These are phyloP conservation scores for Tarsius wallacei DNA, from an alignment of 2,797 vertebrate genomes.

Conservation along the genomic window DNA sequence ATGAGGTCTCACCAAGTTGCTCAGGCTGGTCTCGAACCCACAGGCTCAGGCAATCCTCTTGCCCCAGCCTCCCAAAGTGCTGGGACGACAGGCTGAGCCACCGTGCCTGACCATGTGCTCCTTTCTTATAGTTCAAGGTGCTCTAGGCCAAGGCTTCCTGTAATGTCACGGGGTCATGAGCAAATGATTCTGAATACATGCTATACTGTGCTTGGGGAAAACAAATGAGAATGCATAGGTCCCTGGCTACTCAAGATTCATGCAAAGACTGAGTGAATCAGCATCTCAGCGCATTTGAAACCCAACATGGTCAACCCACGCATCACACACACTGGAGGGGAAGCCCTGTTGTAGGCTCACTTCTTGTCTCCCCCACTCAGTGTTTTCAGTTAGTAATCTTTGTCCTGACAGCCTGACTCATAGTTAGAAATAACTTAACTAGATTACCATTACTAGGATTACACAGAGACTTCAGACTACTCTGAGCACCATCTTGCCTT, in stretches of 20 bases:
- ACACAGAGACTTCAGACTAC: background rate
- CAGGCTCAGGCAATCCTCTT: too few relatives aligned
- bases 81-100: too few relatives aligned
- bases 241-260: background rate
- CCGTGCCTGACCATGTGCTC: too few relatives aligned
- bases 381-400: background rate
- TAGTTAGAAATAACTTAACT: background rate
- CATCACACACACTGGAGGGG: too few relatives aligned
- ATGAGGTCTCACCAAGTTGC: too few relatives aligned
- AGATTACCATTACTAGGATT: background rate
- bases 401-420: background rate
- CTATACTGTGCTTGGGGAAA: background rate
- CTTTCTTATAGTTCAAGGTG: background rate
- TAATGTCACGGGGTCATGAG: background rate
- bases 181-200: background rate
- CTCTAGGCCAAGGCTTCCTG: background rate
- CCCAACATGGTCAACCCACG: fast-evolving
- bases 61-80: too few relatives aligned
- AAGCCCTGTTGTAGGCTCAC: background rate
- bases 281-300: background rate
- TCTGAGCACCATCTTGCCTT: background rate
- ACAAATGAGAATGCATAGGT: background rate
- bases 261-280: background rate
- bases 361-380: background rate
- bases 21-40: too few relatives aligned